These are phyloP conservation scores for Teinopalpus imperialis DNA, from an alignment of 2,888 invertebrate species.

Conservation along the genomic window DNA sequence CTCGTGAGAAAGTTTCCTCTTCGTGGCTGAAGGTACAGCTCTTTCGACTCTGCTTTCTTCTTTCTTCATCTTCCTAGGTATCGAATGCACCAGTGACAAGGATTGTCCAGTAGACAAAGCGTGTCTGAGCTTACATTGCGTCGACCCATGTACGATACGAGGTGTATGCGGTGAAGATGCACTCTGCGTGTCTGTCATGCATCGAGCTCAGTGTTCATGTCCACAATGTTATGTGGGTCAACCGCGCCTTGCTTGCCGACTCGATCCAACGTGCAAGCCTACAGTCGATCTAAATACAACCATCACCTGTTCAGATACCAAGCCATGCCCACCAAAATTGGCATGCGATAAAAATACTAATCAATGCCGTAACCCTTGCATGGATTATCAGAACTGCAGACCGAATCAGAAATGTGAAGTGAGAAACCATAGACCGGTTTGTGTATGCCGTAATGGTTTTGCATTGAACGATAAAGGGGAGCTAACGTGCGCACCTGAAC, in stretches of 20 bases:
- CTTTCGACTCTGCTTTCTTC: slow-evolving; percentile 85
- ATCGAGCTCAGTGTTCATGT: slow-evolving; percentile 93
- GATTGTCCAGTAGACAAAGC: slow-evolving; percentile 96
- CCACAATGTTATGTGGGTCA: slow-evolving; percentile 93
- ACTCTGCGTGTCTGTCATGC: slow-evolving; percentile 91
- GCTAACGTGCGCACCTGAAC: slow-evolving; percentile 91
- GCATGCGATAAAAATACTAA: slow-evolving; percentile 87
- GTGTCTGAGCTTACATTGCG: slow-evolving; percentile 94
- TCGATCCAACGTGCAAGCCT: slow-evolving; percentile 89
- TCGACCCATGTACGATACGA: slow-evolving; percentile 94
- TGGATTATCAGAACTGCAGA: slow-evolving; percentile 86
- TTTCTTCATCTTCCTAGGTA: slow-evolving; percentile 85
- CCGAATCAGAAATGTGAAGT: slow-evolving; percentile 94
- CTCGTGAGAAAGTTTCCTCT: slow-evolving; percentile 92
- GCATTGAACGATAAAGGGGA: slow-evolving; percentile 94
- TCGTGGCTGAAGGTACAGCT: slow-evolving; percentile 93
- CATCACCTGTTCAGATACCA: slow-evolving; percentile 84
- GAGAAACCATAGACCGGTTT: slow-evolving; percentile 90
- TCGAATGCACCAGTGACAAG: slow-evolving; percentile 94
- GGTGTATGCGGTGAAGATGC: slow-evolving; percentile 95
- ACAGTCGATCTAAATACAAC: slow-evolving; percentile 82
- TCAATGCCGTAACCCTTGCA: slow-evolving; percentile 91
- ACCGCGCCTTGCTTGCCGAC: slow-evolving; percentile 89
- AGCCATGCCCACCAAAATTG: slow-evolving; percentile 88
- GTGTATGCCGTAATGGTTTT: slow-evolving; percentile 94